Percentiles rank a stretch among this genome's conserved stretches.
Evolutionary conservation across 2,797 vertebrate genomes (phyloP).

Genomic region (Esox masquinongy): DNA sequence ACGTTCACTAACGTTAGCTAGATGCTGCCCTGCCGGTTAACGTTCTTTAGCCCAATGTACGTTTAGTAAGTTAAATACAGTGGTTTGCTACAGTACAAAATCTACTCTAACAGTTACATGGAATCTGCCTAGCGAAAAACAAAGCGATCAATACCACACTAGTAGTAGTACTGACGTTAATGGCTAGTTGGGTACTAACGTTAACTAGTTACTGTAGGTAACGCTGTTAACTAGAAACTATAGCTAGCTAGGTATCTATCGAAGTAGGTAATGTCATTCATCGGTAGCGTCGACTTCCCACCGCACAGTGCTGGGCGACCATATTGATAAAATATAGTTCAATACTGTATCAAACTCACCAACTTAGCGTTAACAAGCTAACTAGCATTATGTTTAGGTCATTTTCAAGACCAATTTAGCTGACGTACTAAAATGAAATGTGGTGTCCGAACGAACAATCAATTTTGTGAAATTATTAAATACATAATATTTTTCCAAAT

Average conservation of each 20-base stretch:
- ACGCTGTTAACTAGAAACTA: slow-evolving; percentile 50
- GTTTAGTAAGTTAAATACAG: too few relatives aligned
- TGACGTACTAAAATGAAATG: neutral
- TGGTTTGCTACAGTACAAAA: neutral
- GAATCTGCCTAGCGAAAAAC: neutral
- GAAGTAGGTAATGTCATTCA: slow-evolving; percentile 64
- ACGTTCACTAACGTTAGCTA: neutral
- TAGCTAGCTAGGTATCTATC: slow-evolving; percentile 53
- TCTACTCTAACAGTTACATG: neutral
- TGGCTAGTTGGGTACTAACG: too few relatives aligned
- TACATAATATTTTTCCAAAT: neutral
- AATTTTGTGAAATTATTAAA: neutral
- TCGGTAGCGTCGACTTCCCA: slow-evolving; percentile 63
- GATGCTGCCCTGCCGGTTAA: neutral
- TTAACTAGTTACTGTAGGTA: neutral
- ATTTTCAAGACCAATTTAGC: neutral
- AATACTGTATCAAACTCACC: slow-evolving; percentile 11
- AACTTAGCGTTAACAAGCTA: slow-evolving; percentile 35
- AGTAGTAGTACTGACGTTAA: too few relatives aligned
- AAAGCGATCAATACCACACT: slow-evolving; percentile 7
- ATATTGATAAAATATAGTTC: neutral
- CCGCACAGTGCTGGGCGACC: slow-evolving; percentile 5
- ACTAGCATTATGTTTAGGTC: slow-evolving; percentile 6
- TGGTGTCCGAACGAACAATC: neutral
- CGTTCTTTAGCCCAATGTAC: too few relatives aligned